Evolutionary conservation across 2,797 vertebrate genomes (phyloP).

Genomic region (Sylvilagus floridanus): DNA sequence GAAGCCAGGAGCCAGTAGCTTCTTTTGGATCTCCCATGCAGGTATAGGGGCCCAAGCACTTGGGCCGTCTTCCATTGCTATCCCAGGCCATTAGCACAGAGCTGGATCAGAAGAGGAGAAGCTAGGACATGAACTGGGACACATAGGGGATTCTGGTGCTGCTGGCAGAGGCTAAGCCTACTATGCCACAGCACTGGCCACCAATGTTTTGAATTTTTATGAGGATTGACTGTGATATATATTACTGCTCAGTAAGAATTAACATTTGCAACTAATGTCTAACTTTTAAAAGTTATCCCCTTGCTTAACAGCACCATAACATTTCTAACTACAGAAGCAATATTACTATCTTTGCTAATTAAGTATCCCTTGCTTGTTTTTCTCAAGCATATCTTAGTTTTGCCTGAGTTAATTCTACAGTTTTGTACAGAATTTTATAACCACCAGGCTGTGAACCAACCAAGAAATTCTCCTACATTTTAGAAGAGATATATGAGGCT

Average conservation of each 20-base stretch:
- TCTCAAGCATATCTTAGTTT: slow-evolving; percentile 10
- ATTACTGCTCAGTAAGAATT: background rate
- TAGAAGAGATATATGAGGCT: slow-evolving; percentile 5
- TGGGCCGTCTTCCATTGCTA: no score
- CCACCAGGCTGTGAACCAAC: background rate
- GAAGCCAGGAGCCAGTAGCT: no score
- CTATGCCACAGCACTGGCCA: no score
- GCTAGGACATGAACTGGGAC: no score
- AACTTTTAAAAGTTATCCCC: background rate
- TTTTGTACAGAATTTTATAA: slow-evolving; percentile 32
- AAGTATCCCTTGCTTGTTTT: background rate
- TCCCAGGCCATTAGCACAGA: no score
- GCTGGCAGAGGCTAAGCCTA: no score
- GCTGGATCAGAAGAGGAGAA: no score
- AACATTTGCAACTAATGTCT: background rate
- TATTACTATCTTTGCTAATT: background rate
- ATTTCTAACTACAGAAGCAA: background rate
- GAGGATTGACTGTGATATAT: background rate
- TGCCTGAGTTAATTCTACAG: slow-evolving; percentile 44
- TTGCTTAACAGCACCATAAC: background rate
- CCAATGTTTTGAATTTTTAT: background rate
- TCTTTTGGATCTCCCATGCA: no score
- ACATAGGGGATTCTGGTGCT: no score
- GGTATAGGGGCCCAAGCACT: no score
- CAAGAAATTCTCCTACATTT: background rate